Evolutionary conservation across 2,888 invertebrate species (phyloP), one percentile per base, ranked within the genome.

Genomic region (Microdon myrmicae): DNA sequence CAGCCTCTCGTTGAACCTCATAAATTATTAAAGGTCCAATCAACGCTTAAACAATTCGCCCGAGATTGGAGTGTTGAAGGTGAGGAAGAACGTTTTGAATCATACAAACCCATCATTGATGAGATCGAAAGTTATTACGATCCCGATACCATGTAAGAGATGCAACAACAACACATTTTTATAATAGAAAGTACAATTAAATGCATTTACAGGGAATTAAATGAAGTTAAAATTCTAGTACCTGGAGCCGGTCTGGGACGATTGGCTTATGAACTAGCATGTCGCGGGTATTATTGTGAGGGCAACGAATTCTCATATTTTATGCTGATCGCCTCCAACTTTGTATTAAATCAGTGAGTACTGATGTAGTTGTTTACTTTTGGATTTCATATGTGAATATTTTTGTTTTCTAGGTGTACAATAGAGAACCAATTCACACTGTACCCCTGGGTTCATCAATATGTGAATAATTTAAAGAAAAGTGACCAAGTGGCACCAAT

Each of bases 291-390:
- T 81, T 85, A 85, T 6, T 97, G 96, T 72, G 94, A 97, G 80
- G 99, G 97, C 67, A 99, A 99, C 77, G 99, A 99, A 81, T 97
- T 96, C 82, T 96, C 95, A 17, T 84, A 97, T 25, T 97, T 95
- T 79, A 99, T 99, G 98, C 82, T 99, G 37, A 92, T 98, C 70
- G 92, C 95, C 0, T 96, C 97, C 31, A 94, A 96, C 81, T 98
- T 96, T 79, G 89, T 99, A 51, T 82, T 99, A 31, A 99, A 99
- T 82, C 86, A 89, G 86, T 87, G 43, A 72, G 77, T 68, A 19
- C 5, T 3, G 17, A 22, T 10, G 4, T 3, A 3, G 3, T 14
- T 19, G 5, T 4, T 20, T 19, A 8, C 14, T 2, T 7, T 23
- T 16, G 3, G 10, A 9, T n/a, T 19, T 17, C 6, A 20, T 23